A percentile compares a stretch with the other conserved stretches of the same genome.
Evolutionary conservation across 1,140 invertebrate genomes (phyloP).

Genomic region (Lepeophtheirus salmonis): DNA sequence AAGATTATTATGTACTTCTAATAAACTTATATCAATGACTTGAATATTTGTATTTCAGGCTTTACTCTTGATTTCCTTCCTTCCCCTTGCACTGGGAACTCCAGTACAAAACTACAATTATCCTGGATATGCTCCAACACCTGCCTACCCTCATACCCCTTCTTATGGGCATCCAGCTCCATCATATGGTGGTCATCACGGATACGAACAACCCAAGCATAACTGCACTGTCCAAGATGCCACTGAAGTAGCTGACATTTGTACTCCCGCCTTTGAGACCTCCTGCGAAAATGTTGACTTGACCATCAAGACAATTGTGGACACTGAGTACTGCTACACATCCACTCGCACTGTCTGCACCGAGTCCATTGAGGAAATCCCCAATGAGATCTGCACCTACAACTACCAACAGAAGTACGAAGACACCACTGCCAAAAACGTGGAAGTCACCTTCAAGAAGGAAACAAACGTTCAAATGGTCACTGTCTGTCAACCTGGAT

Average conservation of each 20-base stretch:
- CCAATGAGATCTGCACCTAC: conserved; percentile 18
- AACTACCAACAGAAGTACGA: conserved; percentile 13
- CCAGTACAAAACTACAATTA: not conserved
- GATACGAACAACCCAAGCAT: conserved; percentile 17
- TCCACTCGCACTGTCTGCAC: conserved; percentile 16
- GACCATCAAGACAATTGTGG: conserved; percentile 15
- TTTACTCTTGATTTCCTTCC: not conserved
- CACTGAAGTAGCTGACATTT: conserved; percentile 13
- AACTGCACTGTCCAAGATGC: conserved; percentile 18
- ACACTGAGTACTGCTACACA: conserved; percentile 12
- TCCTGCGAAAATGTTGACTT: conserved; percentile 11
- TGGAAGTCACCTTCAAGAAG: conserved; percentile 17
- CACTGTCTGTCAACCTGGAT: conserved; percentile 16
- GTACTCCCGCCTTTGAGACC: conserved; percentile 16
- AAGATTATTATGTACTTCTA: too few species aligned
- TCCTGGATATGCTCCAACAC: conserved; percentile 2
- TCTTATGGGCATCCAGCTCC: conserved; percentile 1
- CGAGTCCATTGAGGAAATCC: conserved; percentile 17
- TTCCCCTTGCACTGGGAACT: not conserved
- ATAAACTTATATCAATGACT: too few species aligned
- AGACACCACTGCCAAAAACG: conserved; percentile 18
- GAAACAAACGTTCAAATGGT: conserved; percentile 12
- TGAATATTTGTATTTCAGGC: not conserved
- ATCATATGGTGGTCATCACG: not conserved
- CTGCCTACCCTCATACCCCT: conserved; percentile 10